Percentiles rank a stretch among this genome's conserved stretches.
Evolutionary conservation across 2,888 invertebrate species (phyloP).

Genomic region (Carcina quercana): DNA sequence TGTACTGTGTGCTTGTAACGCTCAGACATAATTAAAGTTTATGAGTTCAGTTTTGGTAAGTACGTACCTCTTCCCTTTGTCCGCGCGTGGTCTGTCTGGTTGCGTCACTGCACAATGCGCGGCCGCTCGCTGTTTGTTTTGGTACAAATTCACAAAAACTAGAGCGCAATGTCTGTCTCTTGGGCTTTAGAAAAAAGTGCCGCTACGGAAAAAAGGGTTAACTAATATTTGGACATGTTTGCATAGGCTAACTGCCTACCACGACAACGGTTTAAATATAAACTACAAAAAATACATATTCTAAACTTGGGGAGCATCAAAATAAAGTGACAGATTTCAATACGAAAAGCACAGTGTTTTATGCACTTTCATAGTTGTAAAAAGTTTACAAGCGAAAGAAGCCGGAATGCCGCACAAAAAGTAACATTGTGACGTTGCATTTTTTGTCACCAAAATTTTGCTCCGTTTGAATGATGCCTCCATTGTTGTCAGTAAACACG

Average conservation of each 20-base stretch:
- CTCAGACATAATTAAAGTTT: constrained; percentile 34
- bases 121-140: constrained; percentile 8
- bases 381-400: too few species aligned
- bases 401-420: too few species aligned
- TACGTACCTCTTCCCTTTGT: constrained; percentile 41
- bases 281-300: neutral
- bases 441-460: too few species aligned
- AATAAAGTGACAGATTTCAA: too few species aligned
- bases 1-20: constrained; percentile 29
- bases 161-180: constrained; percentile 46
- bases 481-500: too few species aligned
- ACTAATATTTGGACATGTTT: constrained; percentile 27
- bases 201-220: constrained; percentile 33
- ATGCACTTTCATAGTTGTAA: too few species aligned
- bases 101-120: constrained; percentile 26
- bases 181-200: constrained; percentile 25
- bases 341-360: too few species aligned
- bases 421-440: too few species aligned
- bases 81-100: constrained; percentile 21
- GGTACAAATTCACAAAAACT: constrained; percentile 35
- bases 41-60: constrained; percentile 42
- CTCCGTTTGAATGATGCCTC: too few species aligned
- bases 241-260: constrained; percentile 20
- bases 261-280: neutral
- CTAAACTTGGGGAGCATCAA: too few species aligned